Percentiles rank a stretch among this genome's conserved stretches.
These are phyloP conservation scores for Rallus crepitans DNA, from an alignment of 2,797 vertebrate genomes.

Conservation along the genomic window DNA sequence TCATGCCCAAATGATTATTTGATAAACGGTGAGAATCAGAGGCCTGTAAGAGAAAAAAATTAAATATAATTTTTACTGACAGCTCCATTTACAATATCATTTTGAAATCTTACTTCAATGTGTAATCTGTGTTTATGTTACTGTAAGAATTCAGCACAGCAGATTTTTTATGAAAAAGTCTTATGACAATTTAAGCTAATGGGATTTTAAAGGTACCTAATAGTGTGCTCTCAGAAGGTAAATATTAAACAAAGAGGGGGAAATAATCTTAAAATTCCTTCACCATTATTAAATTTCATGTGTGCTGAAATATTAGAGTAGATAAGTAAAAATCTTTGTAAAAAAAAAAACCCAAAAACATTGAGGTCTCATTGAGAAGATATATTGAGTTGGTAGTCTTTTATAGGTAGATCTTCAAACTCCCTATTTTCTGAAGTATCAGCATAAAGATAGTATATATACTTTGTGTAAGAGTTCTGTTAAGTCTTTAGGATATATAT, in stretches of 20 bases:
- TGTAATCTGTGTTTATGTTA: not conserved
- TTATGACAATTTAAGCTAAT: slow-evolving; percentile 44
- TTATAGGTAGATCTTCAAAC: not conserved
- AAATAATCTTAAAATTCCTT: slow-evolving; percentile 45
- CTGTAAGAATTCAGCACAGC: not conserved
- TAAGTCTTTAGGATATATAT: slow-evolving; percentile 49
- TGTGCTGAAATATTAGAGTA: slow-evolving; percentile 58
- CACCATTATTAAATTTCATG: slow-evolving; percentile 47
- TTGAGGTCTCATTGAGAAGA: not conserved
- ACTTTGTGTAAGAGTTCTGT: slow-evolving; percentile 25
- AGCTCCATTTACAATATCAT: not conserved
- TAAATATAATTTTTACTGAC: not conserved
- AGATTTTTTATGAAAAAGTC: not conserved
- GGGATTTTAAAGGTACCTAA: slow-evolving; percentile 43
- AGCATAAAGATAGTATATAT: not conserved
- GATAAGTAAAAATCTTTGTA: slow-evolving; percentile 46
- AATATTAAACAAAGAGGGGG: slow-evolving; percentile 29
- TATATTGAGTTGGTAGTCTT: slow-evolving; percentile 31
- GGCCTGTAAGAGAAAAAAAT: not conserved
- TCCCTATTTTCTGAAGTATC: not conserved
- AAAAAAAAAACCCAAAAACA: not conserved
- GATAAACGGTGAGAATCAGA: not conserved
- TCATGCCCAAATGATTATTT: not conserved
- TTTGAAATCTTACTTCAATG: not conserved
- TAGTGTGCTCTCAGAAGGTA: slow-evolving; percentile 60